phyloP scores from a whole-genome alignment of 2,888 invertebrate species.

The Prosapia bicincta region DNA sequence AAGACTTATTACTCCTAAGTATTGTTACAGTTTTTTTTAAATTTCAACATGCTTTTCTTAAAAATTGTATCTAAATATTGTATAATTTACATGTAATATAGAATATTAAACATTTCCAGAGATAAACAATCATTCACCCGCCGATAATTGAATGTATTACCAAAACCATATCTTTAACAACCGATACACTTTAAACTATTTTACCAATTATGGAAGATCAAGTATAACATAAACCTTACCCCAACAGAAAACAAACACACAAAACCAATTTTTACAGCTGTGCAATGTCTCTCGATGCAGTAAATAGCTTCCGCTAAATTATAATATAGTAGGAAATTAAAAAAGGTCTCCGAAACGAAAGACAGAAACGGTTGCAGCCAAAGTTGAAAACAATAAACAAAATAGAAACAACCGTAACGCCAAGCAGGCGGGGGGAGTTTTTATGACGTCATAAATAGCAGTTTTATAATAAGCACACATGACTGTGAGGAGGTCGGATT shows the following conservation, averaged over 20 bases:
- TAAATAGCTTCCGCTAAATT: background rate
- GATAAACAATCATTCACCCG: too few species aligned
- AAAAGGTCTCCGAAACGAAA: background rate
- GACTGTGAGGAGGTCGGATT: background rate
- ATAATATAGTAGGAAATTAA: background rate
- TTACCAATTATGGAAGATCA: too few species aligned
- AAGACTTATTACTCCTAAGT: too few species aligned
- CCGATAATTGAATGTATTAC: too few species aligned
- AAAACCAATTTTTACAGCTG: background rate
- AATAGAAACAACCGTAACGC: background rate
- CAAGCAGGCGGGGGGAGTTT: background rate
- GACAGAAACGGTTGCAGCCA: background rate
- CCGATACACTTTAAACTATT: too few species aligned
- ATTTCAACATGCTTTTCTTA: too few species aligned
- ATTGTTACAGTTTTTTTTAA: too few species aligned
- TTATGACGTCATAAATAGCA: constrained; percentile 4
- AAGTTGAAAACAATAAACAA: background rate
- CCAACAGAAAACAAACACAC: background rate
- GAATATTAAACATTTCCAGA: too few species aligned
- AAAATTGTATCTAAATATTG: too few species aligned
- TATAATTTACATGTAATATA: too few species aligned
- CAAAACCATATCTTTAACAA: too few species aligned
- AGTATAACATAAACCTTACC: too few species aligned
- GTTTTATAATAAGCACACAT: constrained; percentile 1
- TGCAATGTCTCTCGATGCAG: background rate